Base-by-base conservation (phyloP, 2,797 vertebrate genomes). In the Rhincodon typus region DNA sequence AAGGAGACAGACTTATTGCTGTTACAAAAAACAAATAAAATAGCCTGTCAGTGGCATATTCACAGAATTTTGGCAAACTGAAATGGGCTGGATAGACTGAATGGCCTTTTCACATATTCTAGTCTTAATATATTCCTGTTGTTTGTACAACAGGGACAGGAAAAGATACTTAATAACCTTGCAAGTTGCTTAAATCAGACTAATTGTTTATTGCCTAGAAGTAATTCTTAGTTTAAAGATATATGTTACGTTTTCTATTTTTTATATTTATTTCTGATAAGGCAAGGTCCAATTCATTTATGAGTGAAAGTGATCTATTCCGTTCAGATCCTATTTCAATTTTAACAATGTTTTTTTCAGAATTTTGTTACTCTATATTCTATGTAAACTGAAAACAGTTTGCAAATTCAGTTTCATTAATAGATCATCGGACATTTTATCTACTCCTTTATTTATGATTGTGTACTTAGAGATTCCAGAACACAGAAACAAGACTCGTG, bases 1-100 rank as follows among this genome's bases (percentile, higher is more conserved):
- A 95, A 77, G 42, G 70, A 94, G 25, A 70, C 38, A 94, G n/a
- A 95, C 70, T 77, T 95, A 57, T 53, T 57, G 94, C 50, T 95
- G 94, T 50, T 21, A 12, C 42, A 77, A 50, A 70, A 95, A 53
- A 57, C 42, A 50, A 95, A 95, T 95, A 77, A 77, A 74, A 57
- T 19, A 34, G 70, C 70, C 46, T 77, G 17, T 74, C 42, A 34
- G 50, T 23, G 27, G 46, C 69, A 77, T 34, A n/a, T 74, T 15
- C 17, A 30, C 70, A 77, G 46, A 57, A 57, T 77, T 6, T 53
- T 95, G 50, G 50, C 72, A 77, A 95, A 74, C 46, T 53, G 46
- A 95, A 57, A 77, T 77, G 27, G 57, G 69, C 70, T 74, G 72
- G 94, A 42, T 50, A 50, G 46, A 50, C 67, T 72, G 38, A 94